These are phyloP conservation scores for Polymixis flavicincta DNA, from an alignment of 2,888 invertebrate species.

Conservation along the genomic window DNA sequence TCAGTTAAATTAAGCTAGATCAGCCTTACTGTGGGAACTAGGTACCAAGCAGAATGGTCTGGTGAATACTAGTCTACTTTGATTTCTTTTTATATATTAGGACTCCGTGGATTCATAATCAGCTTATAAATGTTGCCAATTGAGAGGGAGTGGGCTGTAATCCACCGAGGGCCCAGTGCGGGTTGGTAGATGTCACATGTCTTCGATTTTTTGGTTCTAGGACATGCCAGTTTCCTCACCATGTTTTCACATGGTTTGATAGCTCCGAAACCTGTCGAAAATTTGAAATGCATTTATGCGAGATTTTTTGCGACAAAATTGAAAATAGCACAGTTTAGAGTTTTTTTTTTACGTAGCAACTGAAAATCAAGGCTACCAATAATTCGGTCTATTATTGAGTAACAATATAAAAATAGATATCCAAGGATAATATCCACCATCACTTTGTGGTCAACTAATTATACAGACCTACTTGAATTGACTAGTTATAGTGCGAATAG, in stretches of 20 bases:
- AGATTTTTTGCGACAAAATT: not conserved
- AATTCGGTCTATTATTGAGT: not conserved
- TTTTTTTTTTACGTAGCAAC: not conserved
- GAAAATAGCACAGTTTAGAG: conserved; percentile 3
- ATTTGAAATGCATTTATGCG: not conserved
- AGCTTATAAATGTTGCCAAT: too few relatives aligned
- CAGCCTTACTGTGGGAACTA: conserved; percentile 38
- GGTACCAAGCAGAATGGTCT: not conserved
- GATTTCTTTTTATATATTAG: not conserved
- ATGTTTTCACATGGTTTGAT: too few relatives aligned
- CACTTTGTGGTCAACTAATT: conserved; percentile 36
- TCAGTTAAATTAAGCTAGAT: conserved; percentile 31
- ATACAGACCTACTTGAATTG: not conserved
- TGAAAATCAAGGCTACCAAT: conserved; percentile 14
- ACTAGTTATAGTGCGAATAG: not conserved
- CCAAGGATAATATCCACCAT: conserved; percentile 34
- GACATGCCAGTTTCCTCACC: too few relatives aligned
- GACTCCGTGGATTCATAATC: not conserved
- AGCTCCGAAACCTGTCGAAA: too few relatives aligned
- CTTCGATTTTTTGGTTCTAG: too few relatives aligned
- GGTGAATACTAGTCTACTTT: not conserved
- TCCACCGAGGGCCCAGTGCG: too few relatives aligned
- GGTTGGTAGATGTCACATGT: too few relatives aligned
- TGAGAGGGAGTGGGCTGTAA: too few relatives aligned
- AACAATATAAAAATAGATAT: conserved; percentile 18